Evolutionary conservation across 2,113 vertebrate species (phyloP), one percentile per base, ranked within the genome.

Genomic region (Calidris pugnax): DNA sequence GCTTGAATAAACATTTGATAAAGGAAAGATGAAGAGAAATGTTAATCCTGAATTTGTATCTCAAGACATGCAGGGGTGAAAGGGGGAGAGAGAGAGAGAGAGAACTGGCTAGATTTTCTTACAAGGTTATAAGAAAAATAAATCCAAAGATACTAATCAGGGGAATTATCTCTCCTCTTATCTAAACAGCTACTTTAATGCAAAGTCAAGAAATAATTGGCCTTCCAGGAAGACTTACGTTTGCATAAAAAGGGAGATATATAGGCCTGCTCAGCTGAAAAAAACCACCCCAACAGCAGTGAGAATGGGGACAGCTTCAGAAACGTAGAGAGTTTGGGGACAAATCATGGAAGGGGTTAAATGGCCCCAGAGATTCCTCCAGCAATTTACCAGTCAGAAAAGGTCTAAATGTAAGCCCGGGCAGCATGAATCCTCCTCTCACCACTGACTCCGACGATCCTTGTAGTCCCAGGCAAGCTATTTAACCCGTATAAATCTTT

Each of bases 41-140:
- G 90, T 83, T 97, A 96, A 96, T 96, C 94, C 93, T 80, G 76
- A 96, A 95, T 97, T 95, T 96, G 93, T 95, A 92, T 90, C 95
- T 75, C 78, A 85, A 89, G 93, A 76, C 88, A 94, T 39, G 80
- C 37, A 87, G 60, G 35, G 84, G 57, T 57, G 73, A 90, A 60
- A 79, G 76, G 80, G 15, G 10, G 51, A 27, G 24, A 26, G 35
- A 64, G 51, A 91, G 53, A 87, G 66, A 75, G 23, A 50, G 53
- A 57, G 77, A 92, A 85, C 93, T 87, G 57, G 37, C 32, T 79
- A 87, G 87, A 81, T 97, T 96, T 96, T 94, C 76, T 88, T 96
- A 91, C 53, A 93, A 94, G 64, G 93, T 85, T 89, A 64, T 90
- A 92, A 82, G 77, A 76, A 95, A 93, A 95, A 94, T 89, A 97